Conservation (phyloP, 2,888 invertebrate genomes). For the Melanophora roralis region DNA sequence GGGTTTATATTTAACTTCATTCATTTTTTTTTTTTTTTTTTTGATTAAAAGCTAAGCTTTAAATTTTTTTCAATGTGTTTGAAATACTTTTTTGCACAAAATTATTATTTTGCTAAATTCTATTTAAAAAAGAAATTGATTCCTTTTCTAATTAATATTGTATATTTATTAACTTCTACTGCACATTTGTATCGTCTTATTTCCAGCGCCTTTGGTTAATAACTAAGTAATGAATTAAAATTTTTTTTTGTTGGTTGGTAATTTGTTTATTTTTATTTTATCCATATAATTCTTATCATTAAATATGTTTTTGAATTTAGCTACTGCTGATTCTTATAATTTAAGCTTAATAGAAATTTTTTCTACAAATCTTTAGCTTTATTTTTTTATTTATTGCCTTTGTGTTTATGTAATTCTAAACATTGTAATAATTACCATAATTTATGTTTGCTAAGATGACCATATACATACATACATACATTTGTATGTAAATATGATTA, state of each 20-base stretch:
- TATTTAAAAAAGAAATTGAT: background rate
- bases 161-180: background rate
- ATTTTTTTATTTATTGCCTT: background rate
- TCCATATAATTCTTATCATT: constrained; percentile 49
- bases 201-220: constrained; percentile 25
- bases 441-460: constrained; percentile 2
- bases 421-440: background rate
- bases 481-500: background rate
- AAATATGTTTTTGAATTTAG: constrained; percentile 36
- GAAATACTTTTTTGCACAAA: background rate
- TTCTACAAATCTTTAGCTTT: background rate
- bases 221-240: constrained; percentile 40
- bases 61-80: background rate
- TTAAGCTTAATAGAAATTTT: background rate
- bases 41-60: too few relatives aligned
- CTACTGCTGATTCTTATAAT: background rate
- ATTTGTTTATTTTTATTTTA: constrained; percentile 18
- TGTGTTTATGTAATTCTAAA: background rate
- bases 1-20: constrained; percentile 48
- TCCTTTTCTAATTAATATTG: background rate
- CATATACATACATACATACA: background rate
- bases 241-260: background rate
- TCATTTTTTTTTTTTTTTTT: constrained; percentile 23
- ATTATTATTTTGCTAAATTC: background rate
- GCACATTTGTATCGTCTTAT: constrained; percentile 2